Evolutionary conservation across 2,888 invertebrate species (phyloP).

Genomic region (Apamea sordens): DNA sequence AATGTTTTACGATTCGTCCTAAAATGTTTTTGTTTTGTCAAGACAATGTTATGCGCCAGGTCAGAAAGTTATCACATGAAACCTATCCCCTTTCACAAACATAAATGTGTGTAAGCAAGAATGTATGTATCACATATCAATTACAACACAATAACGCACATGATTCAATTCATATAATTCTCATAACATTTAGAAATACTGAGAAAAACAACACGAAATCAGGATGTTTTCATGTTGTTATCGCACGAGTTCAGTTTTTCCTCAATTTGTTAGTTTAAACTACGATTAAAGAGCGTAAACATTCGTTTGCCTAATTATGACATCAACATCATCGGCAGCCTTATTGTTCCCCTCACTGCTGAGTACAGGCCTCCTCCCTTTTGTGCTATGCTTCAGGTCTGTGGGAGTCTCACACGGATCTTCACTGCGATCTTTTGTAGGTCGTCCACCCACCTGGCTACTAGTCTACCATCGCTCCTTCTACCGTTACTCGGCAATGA

Average conservation of each 20-base stretch:
- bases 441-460: neutral
- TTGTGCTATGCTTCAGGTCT: neutral
- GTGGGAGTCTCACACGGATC: neutral
- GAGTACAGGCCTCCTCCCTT: neutral
- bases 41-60: neutral
- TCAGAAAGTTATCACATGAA: constrained; percentile 7
- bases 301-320: neutral
- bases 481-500: neutral
- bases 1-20: neutral
- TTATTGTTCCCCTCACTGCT: neutral
- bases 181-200: constrained; percentile 34
- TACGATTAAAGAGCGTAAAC: constrained; percentile 11
- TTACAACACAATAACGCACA: constrained; percentile 20
- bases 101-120: constrained; percentile 16
- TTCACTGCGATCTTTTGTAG: neutral
- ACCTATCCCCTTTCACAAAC: constrained; percentile 2
- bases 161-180: constrained; percentile 13
- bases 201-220: constrained; percentile 34
- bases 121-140: constrained; percentile 11
- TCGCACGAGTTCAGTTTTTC: constrained; percentile 20
- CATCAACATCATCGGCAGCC: neutral
- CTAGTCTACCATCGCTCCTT: neutral
- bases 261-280: constrained; percentile 24
- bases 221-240: constrained; percentile 23
- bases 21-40: neutral